Conservation (phyloP, 2,113 vertebrate genomes). For the Girardinichthys multiradiatus region DNA sequence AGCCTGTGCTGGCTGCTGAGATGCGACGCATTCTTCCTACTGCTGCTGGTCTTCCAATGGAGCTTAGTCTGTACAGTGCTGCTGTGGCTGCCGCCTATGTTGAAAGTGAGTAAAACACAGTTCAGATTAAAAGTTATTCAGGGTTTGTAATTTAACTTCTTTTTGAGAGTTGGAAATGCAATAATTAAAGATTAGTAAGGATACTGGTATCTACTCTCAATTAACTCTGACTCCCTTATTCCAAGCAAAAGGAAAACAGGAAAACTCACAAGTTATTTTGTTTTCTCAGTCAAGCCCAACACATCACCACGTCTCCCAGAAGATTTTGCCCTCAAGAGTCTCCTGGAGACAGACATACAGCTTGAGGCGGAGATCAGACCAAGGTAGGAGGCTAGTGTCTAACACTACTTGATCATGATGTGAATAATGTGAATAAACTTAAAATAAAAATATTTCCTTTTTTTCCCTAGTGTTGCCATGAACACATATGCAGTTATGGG, state of each 20-base stretch:
- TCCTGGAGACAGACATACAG: slow-evolving; percentile 67
- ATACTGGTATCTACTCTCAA: neutral
- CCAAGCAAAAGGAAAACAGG: neutral
- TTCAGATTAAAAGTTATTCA: neutral
- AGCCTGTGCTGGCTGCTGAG: slow-evolving; percentile 77
- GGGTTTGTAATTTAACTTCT: neutral
- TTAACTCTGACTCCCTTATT: neutral
- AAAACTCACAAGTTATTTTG: neutral
- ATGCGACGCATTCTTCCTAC: slow-evolving; percentile 79
- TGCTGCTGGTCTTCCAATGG: slow-evolving; percentile 81
- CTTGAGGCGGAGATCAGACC: slow-evolving; percentile 72
- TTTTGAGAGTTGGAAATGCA: neutral
- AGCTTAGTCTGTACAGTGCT: slow-evolving; percentile 74
- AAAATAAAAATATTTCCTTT: neutral
- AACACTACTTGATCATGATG: neutral
- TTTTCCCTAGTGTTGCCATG: slow-evolving; percentile 71
- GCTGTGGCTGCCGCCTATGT: slow-evolving; percentile 69
- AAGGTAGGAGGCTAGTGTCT: slow-evolving; percentile 55
- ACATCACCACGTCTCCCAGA: slow-evolving; percentile 67
- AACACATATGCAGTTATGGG: slow-evolving; percentile 82
- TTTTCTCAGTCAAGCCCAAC: slow-evolving; percentile 57
- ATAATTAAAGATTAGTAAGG: neutral
- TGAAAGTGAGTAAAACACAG: slow-evolving; percentile 60
- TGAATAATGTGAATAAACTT: neutral
- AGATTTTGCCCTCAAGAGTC: slow-evolving; percentile 47